Evolutionary conservation across 2,113 vertebrate species (phyloP).

Genomic region (Pelobates fuscus): DNA sequence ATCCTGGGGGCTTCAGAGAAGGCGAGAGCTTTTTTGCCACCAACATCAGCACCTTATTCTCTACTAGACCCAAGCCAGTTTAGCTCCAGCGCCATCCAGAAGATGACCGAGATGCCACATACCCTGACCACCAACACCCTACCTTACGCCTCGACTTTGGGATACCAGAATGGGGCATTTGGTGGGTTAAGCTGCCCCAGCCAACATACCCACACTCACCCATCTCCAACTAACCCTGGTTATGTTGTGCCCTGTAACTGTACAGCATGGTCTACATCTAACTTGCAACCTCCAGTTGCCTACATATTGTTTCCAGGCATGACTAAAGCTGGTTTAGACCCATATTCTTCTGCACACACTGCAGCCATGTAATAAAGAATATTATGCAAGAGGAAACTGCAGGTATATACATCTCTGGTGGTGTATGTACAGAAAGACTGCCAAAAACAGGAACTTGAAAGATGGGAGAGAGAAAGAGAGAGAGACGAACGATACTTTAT

Average conservation of each 20-base stretch:
- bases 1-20: conserved; percentile 89
- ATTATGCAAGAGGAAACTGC: conserved; percentile 52
- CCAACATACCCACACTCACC: conserved; percentile 98
- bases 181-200: conserved; percentile 92
- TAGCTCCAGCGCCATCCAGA: conserved; percentile 94
- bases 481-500: conserved; percentile 5
- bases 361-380: conserved; percentile 87
- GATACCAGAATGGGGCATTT: conserved; percentile 98
- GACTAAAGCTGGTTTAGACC: conserved; percentile 98
- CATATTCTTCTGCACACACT: conserved; percentile 95
- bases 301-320: conserved; percentile 99
- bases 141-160: conserved; percentile 95
- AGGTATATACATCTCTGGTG: conserved; percentile 70
- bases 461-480: conserved; percentile 46
- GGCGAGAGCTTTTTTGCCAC: conserved; percentile 93
- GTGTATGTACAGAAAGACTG: conserved; percentile 77
- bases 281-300: conserved; percentile 98
- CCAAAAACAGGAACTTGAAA: conserved; percentile 54
- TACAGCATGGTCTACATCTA: conserved; percentile 95
- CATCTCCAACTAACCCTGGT: conserved; percentile 97
- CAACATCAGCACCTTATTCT: conserved; percentile 91
- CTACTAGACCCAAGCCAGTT: conserved; percentile 97
- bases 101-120: conserved; percentile 98
- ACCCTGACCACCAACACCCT: conserved; percentile 89
- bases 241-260: conserved; percentile 99